phyloP scores from a whole-genome alignment of 2,797 vertebrate genomes.

The Cyclura pinguis region DNA sequence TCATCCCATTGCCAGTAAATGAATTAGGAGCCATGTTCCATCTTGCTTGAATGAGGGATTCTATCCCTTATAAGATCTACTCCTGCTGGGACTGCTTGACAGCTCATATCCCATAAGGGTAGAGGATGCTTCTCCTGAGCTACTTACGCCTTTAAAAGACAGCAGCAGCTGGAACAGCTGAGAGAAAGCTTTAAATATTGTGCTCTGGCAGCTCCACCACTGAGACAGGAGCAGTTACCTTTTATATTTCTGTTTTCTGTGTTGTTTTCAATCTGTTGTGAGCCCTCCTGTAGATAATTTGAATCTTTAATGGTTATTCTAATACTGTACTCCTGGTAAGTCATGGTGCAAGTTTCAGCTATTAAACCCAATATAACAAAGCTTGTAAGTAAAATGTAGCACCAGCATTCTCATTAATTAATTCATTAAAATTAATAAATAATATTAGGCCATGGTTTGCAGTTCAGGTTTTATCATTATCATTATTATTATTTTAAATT shows the following conservation, averaged over 20 bases:
- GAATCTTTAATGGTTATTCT: neutral
- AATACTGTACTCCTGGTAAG: neutral
- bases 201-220: too few relatives aligned
- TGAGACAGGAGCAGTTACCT: neutral
- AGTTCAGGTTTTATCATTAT: too few relatives aligned
- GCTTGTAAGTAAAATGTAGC: too few relatives aligned
- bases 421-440: too few relatives aligned
- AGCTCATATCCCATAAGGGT: neutral
- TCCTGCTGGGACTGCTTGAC: neutral
- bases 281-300: neutral
- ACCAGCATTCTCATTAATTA: too few relatives aligned
- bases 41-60: neutral
- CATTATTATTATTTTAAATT: too few relatives aligned
- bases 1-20: neutral
- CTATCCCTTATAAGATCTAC: neutral
- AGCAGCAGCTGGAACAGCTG: neutral
- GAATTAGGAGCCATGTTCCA: neutral
- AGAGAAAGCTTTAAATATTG: neutral
- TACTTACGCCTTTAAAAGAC: neutral
- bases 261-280: neutral
- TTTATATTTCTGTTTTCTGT: neutral
- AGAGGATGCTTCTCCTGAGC: neutral
- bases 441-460: too few relatives aligned
- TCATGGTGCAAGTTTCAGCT: too few relatives aligned
- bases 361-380: too few relatives aligned